A percentile compares a stretch with the other conserved stretches of the same genome.
Evolutionary conservation across 2,888 invertebrate species (phyloP).

Genomic region (Hybos culiciformis): DNA sequence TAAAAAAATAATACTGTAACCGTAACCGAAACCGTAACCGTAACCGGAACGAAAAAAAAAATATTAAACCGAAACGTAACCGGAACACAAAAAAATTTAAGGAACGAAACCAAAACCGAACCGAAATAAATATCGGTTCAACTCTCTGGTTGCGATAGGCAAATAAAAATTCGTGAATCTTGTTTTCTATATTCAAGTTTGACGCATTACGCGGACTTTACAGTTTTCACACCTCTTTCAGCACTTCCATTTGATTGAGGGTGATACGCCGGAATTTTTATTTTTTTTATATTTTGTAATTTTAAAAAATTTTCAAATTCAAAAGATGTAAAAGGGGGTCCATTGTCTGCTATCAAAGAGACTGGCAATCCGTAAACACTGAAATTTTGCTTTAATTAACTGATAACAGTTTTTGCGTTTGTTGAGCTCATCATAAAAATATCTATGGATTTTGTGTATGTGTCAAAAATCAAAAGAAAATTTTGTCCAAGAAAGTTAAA

Average conservation of each 20-base stretch:
- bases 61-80: too few species aligned
- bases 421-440: conserved; percentile 5
- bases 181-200: too few species aligned
- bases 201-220: conserved; percentile 10
- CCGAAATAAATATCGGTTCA: too few species aligned
- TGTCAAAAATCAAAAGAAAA: conserved; percentile 8
- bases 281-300: conserved; percentile 9
- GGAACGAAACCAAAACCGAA: too few species aligned
- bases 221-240: conserved; percentile 16
- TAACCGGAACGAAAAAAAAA: too few species aligned
- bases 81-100: too few species aligned
- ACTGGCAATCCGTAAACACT: conserved; percentile 6
- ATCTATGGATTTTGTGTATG: conserved; percentile 7
- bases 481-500: conserved; percentile 3
- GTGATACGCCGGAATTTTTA: conserved; percentile 12
- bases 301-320: conserved; percentile 10
- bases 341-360: conserved; percentile 11
- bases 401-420: conserved; percentile 2
- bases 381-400: conserved; percentile 6
- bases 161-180: too few species aligned
- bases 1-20: too few species aligned
- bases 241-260: conserved; percentile 17
- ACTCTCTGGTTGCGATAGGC: too few species aligned
- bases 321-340: conserved; percentile 8
- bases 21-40: too few species aligned